Percentiles rank a stretch among this genome's conserved stretches.
These are phyloP conservation scores for Aurelia sp. DNA, from an alignment of 30 jellyfish, hydroid and myxozoan species.

Conservation along the genomic window DNA sequence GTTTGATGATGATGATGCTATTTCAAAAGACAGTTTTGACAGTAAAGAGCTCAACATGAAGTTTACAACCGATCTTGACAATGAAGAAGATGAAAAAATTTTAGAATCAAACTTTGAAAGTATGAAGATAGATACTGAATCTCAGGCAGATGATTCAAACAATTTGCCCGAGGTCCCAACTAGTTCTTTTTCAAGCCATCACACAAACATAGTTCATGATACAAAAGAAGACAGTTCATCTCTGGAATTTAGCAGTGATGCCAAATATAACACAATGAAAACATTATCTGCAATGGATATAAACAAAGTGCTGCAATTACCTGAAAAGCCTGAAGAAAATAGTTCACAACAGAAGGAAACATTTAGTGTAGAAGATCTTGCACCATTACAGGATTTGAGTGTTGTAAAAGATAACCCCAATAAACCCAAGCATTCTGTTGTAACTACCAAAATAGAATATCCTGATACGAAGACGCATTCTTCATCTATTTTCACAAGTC, in stretches of 20 bases:
- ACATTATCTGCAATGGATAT: not conserved
- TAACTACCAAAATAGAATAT: too few species aligned
- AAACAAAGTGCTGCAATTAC: not conserved
- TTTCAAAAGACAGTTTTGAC: constrained; percentile 56
- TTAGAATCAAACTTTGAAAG: not conserved
- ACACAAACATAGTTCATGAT: not conserved
- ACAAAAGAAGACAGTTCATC: not conserved
- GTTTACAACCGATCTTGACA: not conserved
- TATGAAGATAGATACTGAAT: not conserved
- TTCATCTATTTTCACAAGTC: not conserved
- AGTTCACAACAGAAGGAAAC: not conserved
- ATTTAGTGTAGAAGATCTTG: not conserved
- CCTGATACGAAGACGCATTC: not conserved
- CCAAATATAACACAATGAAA: not conserved
- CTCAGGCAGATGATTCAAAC: not conserved
- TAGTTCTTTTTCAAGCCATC: not conserved
- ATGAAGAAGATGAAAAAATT: not conserved
- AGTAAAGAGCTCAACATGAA: constrained; percentile 15
- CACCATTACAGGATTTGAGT: too few species aligned
- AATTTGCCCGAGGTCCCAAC: not conserved
- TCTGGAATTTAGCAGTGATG: not conserved
- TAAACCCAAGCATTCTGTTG: not conserved
- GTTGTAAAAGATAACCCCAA: not conserved
- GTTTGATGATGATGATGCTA: constrained; percentile 61
- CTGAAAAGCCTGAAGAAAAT: not conserved